phyloP scores from a whole-genome alignment of 2,888 invertebrate species.

The Lomographa bimaculata region DNA sequence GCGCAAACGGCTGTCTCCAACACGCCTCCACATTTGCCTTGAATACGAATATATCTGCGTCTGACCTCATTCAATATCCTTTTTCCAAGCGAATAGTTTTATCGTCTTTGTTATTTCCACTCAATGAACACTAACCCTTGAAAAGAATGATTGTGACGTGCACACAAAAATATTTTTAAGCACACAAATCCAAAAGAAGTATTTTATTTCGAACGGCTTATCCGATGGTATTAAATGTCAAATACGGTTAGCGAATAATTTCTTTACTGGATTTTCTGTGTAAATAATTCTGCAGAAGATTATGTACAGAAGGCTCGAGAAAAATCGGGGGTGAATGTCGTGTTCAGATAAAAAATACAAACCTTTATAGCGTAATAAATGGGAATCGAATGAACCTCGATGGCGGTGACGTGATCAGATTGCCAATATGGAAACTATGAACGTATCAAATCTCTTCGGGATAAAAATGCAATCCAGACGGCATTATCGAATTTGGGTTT shows the following conservation, averaged over 20 bases:
- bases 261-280: slow-evolving; percentile 16
- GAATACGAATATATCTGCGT: slow-evolving; percentile 73
- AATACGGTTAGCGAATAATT: slow-evolving; percentile 23
- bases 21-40: slow-evolving; percentile 70
- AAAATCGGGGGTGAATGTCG: slow-evolving; percentile 28
- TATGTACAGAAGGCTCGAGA: slow-evolving; percentile 15
- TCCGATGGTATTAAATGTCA: slow-evolving; percentile 24
- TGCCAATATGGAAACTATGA: slow-evolving; percentile 50
- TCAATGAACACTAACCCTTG: slow-evolving; percentile 76
- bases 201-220: slow-evolving; percentile 34
- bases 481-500: slow-evolving; percentile 7
- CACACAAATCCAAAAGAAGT: slow-evolving; percentile 42
- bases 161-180: slow-evolving; percentile 61
- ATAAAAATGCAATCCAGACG: slow-evolving; percentile 31
- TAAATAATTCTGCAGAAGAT: slow-evolving; percentile 24
- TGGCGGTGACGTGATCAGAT: slow-evolving; percentile 58
- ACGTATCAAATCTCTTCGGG: slow-evolving; percentile 37
- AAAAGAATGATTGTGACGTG: slow-evolving; percentile 72
- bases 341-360: slow-evolving; percentile 41
- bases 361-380: slow-evolving; percentile 57
- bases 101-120: slow-evolving; percentile 81
- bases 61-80: slow-evolving; percentile 81
- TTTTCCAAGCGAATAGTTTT: slow-evolving; percentile 80
- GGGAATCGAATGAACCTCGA: slow-evolving; percentile 57
- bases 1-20: slow-evolving; percentile 66